Base-by-base conservation (phyloP, 1,140 invertebrate species). In the Bombus huntii region DNA sequence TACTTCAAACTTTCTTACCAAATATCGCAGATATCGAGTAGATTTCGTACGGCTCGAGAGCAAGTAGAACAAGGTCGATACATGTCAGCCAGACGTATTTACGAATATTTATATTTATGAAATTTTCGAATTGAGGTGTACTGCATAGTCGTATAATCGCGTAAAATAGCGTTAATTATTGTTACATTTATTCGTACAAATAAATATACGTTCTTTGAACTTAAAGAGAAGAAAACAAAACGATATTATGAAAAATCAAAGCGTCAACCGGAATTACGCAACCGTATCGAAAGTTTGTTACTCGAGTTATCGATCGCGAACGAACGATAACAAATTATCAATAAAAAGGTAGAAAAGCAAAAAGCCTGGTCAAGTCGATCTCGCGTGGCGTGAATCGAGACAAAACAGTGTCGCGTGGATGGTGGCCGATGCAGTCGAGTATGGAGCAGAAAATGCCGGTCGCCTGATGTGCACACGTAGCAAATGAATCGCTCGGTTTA, bases 401-500 rank as follows among this genome's bases (percentile, higher is more conserved):
- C 25, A 37, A 76, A 76, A 59, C 57, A 57, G 57, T 22, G 59
- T 66, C 15, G 57, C 53, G 72, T 28, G 1, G 65, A 83, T 42
- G 65, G 28, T 34, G 31, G 6, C 37, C 37, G 59, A 62, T 18
- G 59, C 44, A 8, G 73, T 57, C 44, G 73, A 53, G 65, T 47
- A 74, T 66, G 47, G 87, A 76, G 71, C 59, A 62, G 53, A 82
- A 75, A 80, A 65, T 37, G 39, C 75, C 68, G n/a, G 70, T 39
- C 47, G 62, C 47, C 53, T 65, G 72, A 68, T 90, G 86, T 66
- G 71, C 90, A 88, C 90, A 88, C 89, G 86, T 90, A 90, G 86
- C 88, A 78, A 89, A 91, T 88, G 90, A 92, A 91, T 91, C 87
- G 88, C 88, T 91, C 92, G 90, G 85, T 89, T 92, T 90, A 93